A percentile compares a stretch with the other conserved stretches of the same genome.
Evolutionary conservation across 2,113 vertebrate genomes (phyloP).

Genomic region (Tragelaphus imberbis): DNA sequence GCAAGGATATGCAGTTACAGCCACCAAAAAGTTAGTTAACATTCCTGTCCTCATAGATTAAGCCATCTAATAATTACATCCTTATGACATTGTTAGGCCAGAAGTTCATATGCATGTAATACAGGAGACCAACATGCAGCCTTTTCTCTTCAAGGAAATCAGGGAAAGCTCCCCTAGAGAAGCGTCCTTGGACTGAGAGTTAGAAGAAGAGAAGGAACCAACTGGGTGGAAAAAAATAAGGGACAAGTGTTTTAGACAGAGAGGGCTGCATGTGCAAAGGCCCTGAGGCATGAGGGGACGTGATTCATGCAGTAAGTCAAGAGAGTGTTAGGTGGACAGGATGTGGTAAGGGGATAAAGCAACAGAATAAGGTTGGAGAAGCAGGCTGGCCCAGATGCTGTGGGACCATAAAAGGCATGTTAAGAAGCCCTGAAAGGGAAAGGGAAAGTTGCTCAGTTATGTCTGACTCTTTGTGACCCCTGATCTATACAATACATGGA

Average conservation of each 20-base stretch:
- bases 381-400: accelerated
- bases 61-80: background rate
- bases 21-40: background rate
- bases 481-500: background rate
- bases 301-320: too few relatives aligned
- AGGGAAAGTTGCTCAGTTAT: background rate
- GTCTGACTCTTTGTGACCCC: background rate
- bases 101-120: background rate
- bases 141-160: background rate
- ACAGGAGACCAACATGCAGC: background rate
- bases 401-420: background rate
- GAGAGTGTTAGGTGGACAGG: too few relatives aligned
- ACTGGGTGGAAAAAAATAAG: background rate
- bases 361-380: background rate
- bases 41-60: background rate
- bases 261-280: background rate
- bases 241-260: background rate
- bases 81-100: background rate
- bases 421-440: background rate
- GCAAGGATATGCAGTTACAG: background rate
- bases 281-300: background rate
- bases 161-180: background rate
- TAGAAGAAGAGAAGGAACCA: background rate
- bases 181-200: background rate
- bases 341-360: background rate